Evolutionary conservation across 2,888 invertebrate species (phyloP).

Genomic region (Mamestra brassicae): DNA sequence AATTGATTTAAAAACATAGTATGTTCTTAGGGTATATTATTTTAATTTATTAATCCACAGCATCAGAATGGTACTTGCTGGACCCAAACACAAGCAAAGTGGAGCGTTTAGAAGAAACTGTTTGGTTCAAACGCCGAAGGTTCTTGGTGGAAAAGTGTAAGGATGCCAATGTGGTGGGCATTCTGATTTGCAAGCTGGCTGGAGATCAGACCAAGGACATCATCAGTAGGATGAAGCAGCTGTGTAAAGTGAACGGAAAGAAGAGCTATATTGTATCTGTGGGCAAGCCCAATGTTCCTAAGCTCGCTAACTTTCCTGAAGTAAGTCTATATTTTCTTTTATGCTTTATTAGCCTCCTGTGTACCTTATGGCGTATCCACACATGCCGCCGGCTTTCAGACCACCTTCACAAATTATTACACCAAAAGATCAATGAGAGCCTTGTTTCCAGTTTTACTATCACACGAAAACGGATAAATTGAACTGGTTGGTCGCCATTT

Average conservation of each 20-base stretch:
- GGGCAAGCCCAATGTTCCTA: slow-evolving; percentile 98
- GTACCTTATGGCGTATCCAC: too few species aligned
- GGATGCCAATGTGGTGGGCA: slow-evolving; percentile 96
- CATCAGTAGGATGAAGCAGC: slow-evolving; percentile 93
- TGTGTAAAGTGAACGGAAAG: slow-evolving; percentile 94
- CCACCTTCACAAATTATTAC: too few species aligned
- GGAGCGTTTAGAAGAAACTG: slow-evolving; percentile 82
- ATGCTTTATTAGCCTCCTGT: background rate
- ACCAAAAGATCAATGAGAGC: too few species aligned
- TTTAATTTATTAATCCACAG: slow-evolving; percentile 72
- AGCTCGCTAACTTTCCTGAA: slow-evolving; percentile 98
- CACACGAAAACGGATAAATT: too few species aligned
- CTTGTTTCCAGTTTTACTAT: too few species aligned
- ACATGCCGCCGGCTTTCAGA: too few species aligned
- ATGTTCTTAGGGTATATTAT: background rate
- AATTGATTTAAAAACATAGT: background rate
- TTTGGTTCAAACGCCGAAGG: slow-evolving; percentile 94
- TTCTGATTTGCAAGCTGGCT: slow-evolving; percentile 97
- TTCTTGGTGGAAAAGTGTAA: slow-evolving; percentile 97
- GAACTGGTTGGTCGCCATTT: too few species aligned
- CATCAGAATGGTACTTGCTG: slow-evolving; percentile 90
- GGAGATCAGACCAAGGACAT: slow-evolving; percentile 95
- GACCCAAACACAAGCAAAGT: slow-evolving; percentile 85
- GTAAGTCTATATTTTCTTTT: slow-evolving; percentile 78
- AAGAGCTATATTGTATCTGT: slow-evolving; percentile 98